Conservation (phyloP, 1,140 invertebrate species). For the Mya arenaria region DNA sequence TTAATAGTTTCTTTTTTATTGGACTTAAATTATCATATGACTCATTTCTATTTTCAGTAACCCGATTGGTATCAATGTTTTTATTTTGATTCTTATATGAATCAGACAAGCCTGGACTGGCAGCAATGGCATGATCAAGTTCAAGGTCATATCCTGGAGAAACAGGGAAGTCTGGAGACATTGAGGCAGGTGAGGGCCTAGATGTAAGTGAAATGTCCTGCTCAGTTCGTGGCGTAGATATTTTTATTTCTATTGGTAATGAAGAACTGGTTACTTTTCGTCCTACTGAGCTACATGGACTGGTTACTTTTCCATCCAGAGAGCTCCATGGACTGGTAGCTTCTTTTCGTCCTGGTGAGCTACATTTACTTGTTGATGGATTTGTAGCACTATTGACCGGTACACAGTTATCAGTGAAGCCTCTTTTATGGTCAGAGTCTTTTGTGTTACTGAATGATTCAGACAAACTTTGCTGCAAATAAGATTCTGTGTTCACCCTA, state of each 20-base stretch:
- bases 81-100: not conserved
- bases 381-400: not conserved
- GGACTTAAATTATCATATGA: not conserved
- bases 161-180: constrained; percentile 45
- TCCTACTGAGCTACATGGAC: too few species aligned
- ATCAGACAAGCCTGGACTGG: not conserved
- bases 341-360: too few species aligned
- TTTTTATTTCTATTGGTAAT: not conserved
- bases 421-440: not conserved
- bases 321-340: not conserved
- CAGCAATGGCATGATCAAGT: not conserved
- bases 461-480: not conserved
- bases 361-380: not conserved
- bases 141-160: not conserved
- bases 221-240: not conserved
- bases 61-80: not conserved
- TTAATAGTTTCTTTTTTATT: not conserved
- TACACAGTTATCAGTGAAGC: not conserved
- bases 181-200: constrained; percentile 19
- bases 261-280: not conserved
- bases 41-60: not conserved
- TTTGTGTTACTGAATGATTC: not conserved
- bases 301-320: not conserved
- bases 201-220: not conserved
- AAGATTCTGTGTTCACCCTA: not conserved